Base-by-base conservation (phyloP, 2,113 vertebrate genomes). In the Xiphophorus couchianus region DNA sequence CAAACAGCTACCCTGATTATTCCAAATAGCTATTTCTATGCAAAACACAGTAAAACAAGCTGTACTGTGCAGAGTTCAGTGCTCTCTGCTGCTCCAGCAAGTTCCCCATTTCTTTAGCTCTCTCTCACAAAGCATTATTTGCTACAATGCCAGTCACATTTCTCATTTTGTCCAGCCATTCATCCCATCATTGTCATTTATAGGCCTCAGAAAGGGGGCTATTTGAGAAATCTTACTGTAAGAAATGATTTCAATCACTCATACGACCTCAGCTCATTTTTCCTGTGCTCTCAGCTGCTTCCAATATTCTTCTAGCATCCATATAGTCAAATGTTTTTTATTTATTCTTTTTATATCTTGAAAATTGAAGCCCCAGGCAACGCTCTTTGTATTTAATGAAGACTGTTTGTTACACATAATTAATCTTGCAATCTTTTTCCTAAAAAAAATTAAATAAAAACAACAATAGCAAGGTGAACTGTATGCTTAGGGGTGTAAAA, bases 191-290 rank as follows among this genome's bases (percentile, higher is more conserved):
- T 73, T 86, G 81, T 82, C 83, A 73, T 80, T 88, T 82, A 80
- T 72, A 27, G 71, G 29, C 28, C 62, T 15, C 33, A 67, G 78
- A 87, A 90, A 77, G 69, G 62, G 31, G 35, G 64, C 61, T 62
- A 74, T 78, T 87, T 80, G 61, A 84, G 70, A 87, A 83, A 82
- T 79, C n/a, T 75, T 37, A 90, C 76, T 22, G 65, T 72, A 80
- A 63, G 78, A 72, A 86, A 84, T 76, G 22, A 86, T 89, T 90
- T 86, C 72, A 81, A 71, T 88, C 84, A 82, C 71, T 86, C 85
- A n/a, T 69, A 71, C 35, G 71, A 81, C 70, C 77, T 69, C 29
- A 3, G 58, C 15, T 60, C 69, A 62, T 82, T 80, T 81, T 63
- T 63, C 17, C 60, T 30, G n/a, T 64, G 64, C 15, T 74, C 72